Base-by-base conservation (phyloP, 2,797 vertebrate species). In the Vespertilio murinus region DNA sequence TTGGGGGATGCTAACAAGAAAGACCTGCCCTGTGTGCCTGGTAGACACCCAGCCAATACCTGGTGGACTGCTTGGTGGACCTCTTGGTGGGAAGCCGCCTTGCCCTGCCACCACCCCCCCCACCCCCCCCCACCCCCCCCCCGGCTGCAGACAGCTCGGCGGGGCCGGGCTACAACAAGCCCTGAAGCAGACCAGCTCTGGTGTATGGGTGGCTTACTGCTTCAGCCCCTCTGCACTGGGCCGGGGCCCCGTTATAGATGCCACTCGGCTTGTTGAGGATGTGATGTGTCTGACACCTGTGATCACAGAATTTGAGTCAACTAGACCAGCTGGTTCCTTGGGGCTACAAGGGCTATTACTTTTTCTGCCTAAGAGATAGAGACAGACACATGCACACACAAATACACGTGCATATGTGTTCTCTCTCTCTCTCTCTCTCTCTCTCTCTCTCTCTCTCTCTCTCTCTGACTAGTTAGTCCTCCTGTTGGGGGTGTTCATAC, bases 201-300 rank as follows among this genome's bases (percentile, higher is more conserved):
- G 69, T 42, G 30, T 70, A 3, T 0, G 0, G 35, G 35, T 35
- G 59, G 70, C 45, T 49, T 33, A 5, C 12, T 4, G 33, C 69
- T 16, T 40, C 17, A 45, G 45, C 69, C 8, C 12, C 20, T 54
- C 59, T n/a, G 0, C 17, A 30, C 78, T 52, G 16, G 65, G n/a
- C 59, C 78, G 45, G 16, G 59, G n/a, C 71, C 75, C 2, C 42
- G 20, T 74, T 47, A 2, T 30, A 22, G 61, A 35, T 59, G 42
- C 47, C 1, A 0, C 25, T 18, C 22, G 9, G n/a, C 0, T 1
- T 22, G 13, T 0, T 35, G 22, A 61, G 25, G 28, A 5, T 45
- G 17, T 23, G 56, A 47, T 28, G 4, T 17, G 16, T 54, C 56
- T 22, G 61, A 74, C 42, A 61, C 13, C 38, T 25, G 2, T 28